Percentiles rank a stretch among this genome's conserved stretches.
Conservation (phyloP, 2,113 vertebrate genomes). For the Toxotes chatareus region DNA sequence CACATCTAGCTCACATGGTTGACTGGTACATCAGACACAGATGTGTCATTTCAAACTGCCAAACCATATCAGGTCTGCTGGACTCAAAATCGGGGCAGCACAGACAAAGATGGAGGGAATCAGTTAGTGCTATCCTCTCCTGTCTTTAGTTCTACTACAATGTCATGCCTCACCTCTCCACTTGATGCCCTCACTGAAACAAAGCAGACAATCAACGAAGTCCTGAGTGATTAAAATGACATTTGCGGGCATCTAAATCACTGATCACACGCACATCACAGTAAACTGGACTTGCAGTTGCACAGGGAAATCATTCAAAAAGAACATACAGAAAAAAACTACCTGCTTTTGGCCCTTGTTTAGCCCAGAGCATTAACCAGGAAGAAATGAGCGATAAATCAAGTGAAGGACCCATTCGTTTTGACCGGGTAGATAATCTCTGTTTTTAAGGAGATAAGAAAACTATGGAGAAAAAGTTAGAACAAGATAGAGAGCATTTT, state of each 20-base stretch:
- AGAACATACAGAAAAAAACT: constrained; percentile 77
- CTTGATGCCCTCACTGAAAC: not conserved
- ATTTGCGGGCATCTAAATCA: constrained; percentile 32
- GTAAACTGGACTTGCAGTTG: constrained; percentile 44
- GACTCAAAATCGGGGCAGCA: constrained; percentile 27
- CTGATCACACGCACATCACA: constrained; percentile 50
- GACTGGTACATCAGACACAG: constrained; percentile 27
- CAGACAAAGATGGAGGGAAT: not conserved
- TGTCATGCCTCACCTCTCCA: not conserved
- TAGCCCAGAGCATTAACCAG: constrained; percentile 80
- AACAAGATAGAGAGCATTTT: constrained; percentile 68
- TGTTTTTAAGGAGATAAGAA: constrained; percentile 81
- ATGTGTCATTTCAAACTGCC: constrained; percentile 7
- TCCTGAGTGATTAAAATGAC: not conserved
- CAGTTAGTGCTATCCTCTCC: not conserved
- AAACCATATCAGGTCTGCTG: constrained; percentile 17
- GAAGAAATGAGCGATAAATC: constrained; percentile 82
- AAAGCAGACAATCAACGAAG: not conserved
- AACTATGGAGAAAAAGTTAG: constrained; percentile 83
- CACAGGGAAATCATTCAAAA: constrained; percentile 68
- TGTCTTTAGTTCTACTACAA: not conserved
- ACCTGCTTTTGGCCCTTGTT: constrained; percentile 78
- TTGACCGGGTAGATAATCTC: constrained; percentile 86
- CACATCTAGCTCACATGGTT: constrained; percentile 12
- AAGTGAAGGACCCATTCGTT: constrained; percentile 79